Conservation (phyloP, 2,888 invertebrate genomes). For the Colostygia pectinataria region DNA sequence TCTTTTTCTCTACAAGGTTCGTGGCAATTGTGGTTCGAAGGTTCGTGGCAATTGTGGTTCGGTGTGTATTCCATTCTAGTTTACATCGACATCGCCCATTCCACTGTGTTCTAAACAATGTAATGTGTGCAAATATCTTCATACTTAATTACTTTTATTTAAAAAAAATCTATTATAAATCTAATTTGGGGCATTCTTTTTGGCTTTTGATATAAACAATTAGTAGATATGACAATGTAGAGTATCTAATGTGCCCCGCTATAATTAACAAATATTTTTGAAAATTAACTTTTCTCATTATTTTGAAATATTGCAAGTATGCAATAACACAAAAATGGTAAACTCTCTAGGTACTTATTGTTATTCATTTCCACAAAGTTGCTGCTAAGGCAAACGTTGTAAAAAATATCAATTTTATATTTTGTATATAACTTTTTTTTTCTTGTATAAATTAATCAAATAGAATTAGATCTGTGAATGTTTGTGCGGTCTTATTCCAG, state of each 20-base stretch:
- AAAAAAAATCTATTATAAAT: slow-evolving; percentile 25
- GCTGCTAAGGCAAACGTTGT: slow-evolving; percentile 37
- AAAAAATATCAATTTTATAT: slow-evolving; percentile 73
- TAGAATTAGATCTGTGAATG: slow-evolving; percentile 69
- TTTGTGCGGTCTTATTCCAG: slow-evolving; percentile 33
- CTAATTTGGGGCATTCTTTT: slow-evolving; percentile 36
- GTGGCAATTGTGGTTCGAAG: slow-evolving; percentile 52
- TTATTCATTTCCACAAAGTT: slow-evolving; percentile 56
- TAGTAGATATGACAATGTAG: slow-evolving; percentile 32
- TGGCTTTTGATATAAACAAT: slow-evolving; percentile 35
- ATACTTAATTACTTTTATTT: slow-evolving; percentile 32
- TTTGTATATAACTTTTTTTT: slow-evolving; percentile 71
- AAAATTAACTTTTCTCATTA: slow-evolving; percentile 14
- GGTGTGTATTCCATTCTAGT: slow-evolving; percentile 51
- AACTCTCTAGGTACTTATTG: slow-evolving; percentile 67
- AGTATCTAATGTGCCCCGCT: slow-evolving; percentile 27
- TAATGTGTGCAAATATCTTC: slow-evolving; percentile 47
- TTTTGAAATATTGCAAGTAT: slow-evolving; percentile 19
- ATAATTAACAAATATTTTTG: slow-evolving; percentile 38
- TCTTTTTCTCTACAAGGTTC: slow-evolving; percentile 46
- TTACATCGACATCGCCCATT: slow-evolving; percentile 47
- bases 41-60: slow-evolving; percentile 54
- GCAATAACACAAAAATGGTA: slow-evolving; percentile 40
- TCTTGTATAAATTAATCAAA: slow-evolving; percentile 76
- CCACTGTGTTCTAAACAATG: slow-evolving; percentile 55